Base-by-base conservation (phyloP, 2,797 vertebrate genomes). In the Thunnus albacares region DNA sequence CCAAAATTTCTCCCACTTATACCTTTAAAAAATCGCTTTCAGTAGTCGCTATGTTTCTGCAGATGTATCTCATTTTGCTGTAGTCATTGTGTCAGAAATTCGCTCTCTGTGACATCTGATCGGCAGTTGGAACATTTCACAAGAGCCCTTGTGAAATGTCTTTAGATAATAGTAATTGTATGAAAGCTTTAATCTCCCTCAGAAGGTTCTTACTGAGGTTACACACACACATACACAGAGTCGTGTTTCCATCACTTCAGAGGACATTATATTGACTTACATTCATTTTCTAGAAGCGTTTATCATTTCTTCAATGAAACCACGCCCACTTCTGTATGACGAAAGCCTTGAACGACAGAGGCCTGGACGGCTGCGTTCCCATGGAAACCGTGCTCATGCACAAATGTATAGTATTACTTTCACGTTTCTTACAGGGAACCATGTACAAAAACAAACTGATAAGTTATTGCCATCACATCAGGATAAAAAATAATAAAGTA, bases 141-240 rank as follows among this genome's bases (percentile, higher is more conserved):
- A 77, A 79, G 53, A 65, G 72, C 35, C 30, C 45, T 72, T 68
- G 52, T 86, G 73, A 75, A 81, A 85, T 52, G 59, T 79, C 73
- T 86, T 75, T 28, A 87, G 73, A 83, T 80, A 80, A 71, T 41
- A 64, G 56, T 78, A 83, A 85, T 75, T 75, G 75, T 70, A 64
- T 80, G 58, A 70, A 77, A 10, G 45, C 66, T 81, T 86, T 85
- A 85, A 89, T 86, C 64, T 78, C 67, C 64, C 59, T 70, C 28
- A 75, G 15, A 61, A 71, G 15, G 30, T 67, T 79, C 28, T 80
- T 67, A 56, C 56, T 71, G 56, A 69, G 71, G 75, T 84, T 22
- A 71, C 12, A 55, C 67, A 61, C 58, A 56, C 26, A 55, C 41
- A 43, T 51, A 51, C 58, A 38, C 35, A 38, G 35, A 38, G 38